Conservation (phyloP, 2,113 vertebrate genomes). For the Chrysemys picta region DNA sequence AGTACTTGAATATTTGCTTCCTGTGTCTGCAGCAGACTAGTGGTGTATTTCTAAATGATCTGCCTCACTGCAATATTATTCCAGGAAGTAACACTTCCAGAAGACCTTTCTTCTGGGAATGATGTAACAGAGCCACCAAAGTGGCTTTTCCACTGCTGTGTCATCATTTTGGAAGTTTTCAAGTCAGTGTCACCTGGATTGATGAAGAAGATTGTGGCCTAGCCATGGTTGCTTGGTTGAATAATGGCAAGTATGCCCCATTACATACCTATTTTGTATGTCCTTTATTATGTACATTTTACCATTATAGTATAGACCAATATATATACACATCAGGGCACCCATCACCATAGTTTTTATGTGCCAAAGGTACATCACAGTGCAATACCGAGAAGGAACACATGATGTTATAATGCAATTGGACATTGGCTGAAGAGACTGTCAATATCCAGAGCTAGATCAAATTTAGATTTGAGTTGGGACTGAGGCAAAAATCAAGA, state of each 20-base stretch:
- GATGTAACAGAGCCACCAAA: background rate
- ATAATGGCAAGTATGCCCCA: background rate
- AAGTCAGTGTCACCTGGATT: background rate
- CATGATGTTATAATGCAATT: background rate
- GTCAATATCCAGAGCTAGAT: background rate
- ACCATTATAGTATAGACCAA: background rate
- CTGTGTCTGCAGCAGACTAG: background rate
- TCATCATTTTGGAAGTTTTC: background rate
- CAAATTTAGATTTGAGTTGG: background rate
- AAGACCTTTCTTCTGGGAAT: background rate
- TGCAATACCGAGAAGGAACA: background rate
- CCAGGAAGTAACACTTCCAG: background rate
- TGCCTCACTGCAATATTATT: constrained; percentile 3
- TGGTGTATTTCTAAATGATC: constrained; percentile 23
- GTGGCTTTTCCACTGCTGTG: background rate
- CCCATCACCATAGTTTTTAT: background rate
- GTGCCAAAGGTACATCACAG: fast-evolving
- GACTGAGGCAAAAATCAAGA: background rate
- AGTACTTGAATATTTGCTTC: constrained; percentile 33
- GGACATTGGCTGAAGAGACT: background rate
- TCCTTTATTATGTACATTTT: background rate
- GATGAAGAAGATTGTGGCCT: background rate
- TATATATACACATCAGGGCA: background rate
- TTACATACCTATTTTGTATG: background rate
- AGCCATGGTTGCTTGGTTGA: background rate